Base-by-base conservation (phyloP, 2,113 vertebrate genomes). In the Oenanthe melanoleuca region DNA sequence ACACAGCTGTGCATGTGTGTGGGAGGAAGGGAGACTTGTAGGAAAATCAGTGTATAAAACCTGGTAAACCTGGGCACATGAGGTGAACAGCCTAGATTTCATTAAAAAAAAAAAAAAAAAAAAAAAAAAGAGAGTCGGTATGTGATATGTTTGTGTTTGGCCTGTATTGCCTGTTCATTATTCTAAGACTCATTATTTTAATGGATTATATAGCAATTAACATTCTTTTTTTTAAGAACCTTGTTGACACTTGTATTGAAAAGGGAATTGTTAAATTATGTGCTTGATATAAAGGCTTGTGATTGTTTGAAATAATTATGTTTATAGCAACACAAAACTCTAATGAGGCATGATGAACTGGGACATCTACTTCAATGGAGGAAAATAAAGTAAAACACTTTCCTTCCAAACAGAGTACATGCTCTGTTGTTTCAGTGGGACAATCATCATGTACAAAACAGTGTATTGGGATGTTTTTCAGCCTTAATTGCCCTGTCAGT, bases 401-500 rank as follows among this genome's bases (percentile, higher is more conserved):
- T 80, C 86, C 18, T n/a, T 94, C 33, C 38, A 56, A 94, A 67
- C 21, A 44, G 47, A 86, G 84, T 86, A 91, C 67, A 88, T 37
- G 85, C 78, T 95, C 63, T 77, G 42, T 77, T 93, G 56, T 92
- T 95, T 93, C 92, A 88, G 33, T 74, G 94, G 81, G 87, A 92
- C 78, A 93, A 88, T 89, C 81, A 89, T 77, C 78, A 18, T 53
- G 33, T 89, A 77, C 47, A 70, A 91, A 37, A 15, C 53, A 50
- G 44, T 73, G 60, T 55, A 67, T 9, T 90, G 64, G 89, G 74
- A 89, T 74, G 55, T 64, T 96, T 92, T 85, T 82, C 89, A 90
- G 67, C 38, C 59, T 86, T 96, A 96, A 96, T 96, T 96, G 75
- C 67, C 55, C 49, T 97, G 94, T 95, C 95, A 94, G 33, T 95